Evolutionary conservation across 2,797 vertebrate species (phyloP).

Genomic region (Dendrocincla fuliginosa): DNA sequence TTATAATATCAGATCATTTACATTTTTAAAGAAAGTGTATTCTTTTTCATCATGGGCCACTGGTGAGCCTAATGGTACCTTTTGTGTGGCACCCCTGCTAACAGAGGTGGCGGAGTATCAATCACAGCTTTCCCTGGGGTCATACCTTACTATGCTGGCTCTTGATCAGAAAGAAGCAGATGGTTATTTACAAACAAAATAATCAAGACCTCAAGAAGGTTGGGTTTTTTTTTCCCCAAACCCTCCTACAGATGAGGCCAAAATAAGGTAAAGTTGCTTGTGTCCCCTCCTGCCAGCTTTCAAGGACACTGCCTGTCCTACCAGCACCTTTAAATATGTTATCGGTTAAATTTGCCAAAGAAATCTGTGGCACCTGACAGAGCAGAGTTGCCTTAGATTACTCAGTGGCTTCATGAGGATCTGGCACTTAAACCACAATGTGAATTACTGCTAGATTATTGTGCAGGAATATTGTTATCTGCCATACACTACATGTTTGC

Average conservation of each 20-base stretch:
- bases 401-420: constrained; percentile 37
- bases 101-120: constrained; percentile 68
- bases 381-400: constrained; percentile 35
- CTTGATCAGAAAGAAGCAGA: constrained; percentile 73
- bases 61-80: constrained; percentile 16
- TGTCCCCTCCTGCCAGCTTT: constrained; percentile 14
- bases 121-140: constrained; percentile 69
- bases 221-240: neutral
- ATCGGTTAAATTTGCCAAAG: constrained; percentile 9
- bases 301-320: constrained; percentile 30
- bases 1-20: constrained; percentile 56
- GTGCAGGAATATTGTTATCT: constrained; percentile 76
- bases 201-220: constrained; percentile 68
- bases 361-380: neutral
- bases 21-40: constrained; percentile 69
- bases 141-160: constrained; percentile 70
- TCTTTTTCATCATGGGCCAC: constrained; percentile 69
- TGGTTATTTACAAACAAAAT: constrained; percentile 77
- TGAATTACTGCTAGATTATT: constrained; percentile 62
- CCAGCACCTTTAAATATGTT: neutral
- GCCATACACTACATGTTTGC: constrained; percentile 67
- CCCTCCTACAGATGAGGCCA: constrained; percentile 23
- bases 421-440: constrained; percentile 39
- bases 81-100: constrained; percentile 62
- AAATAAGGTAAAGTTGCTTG: constrained; percentile 12